A percentile compares a stretch with the other conserved stretches of the same genome.
phyloP scores from a whole-genome alignment of 2,797 vertebrate genomes.

The Cuniculus paca region DNA sequence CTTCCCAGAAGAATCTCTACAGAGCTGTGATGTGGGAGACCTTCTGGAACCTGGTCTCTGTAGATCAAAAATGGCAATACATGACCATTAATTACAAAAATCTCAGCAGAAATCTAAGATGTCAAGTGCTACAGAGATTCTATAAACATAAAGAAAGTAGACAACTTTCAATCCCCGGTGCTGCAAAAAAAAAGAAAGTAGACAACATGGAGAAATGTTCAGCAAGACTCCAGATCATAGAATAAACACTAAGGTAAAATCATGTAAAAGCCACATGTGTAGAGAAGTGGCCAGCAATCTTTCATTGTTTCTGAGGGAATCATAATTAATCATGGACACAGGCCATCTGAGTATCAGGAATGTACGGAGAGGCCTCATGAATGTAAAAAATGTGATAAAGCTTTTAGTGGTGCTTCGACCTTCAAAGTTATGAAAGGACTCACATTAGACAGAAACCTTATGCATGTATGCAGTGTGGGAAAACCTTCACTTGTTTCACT shows the following conservation, averaged over 20 bases:
- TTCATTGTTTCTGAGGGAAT: not conserved
- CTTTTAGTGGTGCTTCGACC: not conserved
- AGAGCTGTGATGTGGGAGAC: not conserved
- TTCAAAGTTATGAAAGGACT: not conserved
- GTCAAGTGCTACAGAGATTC: not conserved
- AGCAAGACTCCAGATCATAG: not conserved
- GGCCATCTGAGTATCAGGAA: not conserved
- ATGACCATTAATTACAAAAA: not conserved
- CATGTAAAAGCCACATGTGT: not conserved
- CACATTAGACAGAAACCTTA: not conserved
- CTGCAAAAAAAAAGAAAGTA: not conserved
- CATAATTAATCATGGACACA: not conserved
- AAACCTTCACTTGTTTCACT: not conserved
- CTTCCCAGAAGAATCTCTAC: constrained; percentile 6
- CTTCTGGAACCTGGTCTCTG: not conserved
- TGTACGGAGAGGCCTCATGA: not conserved
- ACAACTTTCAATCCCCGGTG: too few relatives aligned
- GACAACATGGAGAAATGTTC: not conserved
- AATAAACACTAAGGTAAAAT: too few relatives aligned
- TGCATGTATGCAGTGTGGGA: not conserved
- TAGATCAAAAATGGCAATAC: not conserved
- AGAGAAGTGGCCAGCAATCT: not conserved
- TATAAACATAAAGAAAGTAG: not conserved
- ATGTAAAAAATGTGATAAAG: not conserved
- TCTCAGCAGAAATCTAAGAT: not conserved